Percentiles rank a stretch among this genome's conserved stretches.
Conservation (phyloP, 1,140 invertebrate genomes). For the Drosophila sturtevanti region DNA sequence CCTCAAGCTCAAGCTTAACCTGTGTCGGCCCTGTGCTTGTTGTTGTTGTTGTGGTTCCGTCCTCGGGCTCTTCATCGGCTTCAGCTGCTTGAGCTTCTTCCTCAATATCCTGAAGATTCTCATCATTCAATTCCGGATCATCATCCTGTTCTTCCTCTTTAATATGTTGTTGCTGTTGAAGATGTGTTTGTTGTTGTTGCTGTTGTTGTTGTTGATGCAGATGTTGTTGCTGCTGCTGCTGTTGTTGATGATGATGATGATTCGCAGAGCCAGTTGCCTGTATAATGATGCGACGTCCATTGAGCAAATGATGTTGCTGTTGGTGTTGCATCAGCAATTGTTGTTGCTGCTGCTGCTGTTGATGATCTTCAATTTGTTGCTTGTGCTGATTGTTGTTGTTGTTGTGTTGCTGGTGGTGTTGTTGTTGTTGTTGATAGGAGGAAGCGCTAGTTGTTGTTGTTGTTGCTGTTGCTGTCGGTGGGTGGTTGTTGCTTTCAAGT, state of each 20-base stretch:
- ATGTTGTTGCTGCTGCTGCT: conserved; percentile 28
- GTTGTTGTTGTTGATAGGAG: conserved; percentile 41
- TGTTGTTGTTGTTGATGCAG: conserved; percentile 53
- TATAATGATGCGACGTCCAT: conserved; percentile 77
- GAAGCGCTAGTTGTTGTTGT: conserved; percentile 54
- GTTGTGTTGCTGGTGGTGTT: conserved; percentile 23
- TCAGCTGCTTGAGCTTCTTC: conserved; percentile 79
- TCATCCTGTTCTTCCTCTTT: conserved; percentile 74
- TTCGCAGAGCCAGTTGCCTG: conserved; percentile 51
- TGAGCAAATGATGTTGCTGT: conserved; percentile 67
- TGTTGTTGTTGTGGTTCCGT: conserved; percentile 33
- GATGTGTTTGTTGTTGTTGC: conserved; percentile 52
- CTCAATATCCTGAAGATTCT: conserved; percentile 78
- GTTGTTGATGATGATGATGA: conserved; percentile 20
- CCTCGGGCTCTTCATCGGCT: conserved; percentile 71
- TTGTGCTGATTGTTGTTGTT: conserved; percentile 46
- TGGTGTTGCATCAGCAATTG: conserved; percentile 52
- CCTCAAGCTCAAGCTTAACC: conserved; percentile 70
- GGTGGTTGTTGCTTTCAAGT: conserved; percentile 52
- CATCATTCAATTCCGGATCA: conserved; percentile 77
- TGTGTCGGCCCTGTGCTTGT: conserved; percentile 41
- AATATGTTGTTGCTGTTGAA: not conserved
- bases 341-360: conserved; percentile 30
- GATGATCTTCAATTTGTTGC: conserved; percentile 13
- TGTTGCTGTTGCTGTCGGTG: conserved; percentile 71